Evolutionary conservation across 2,888 invertebrate genomes (phyloP).

Genomic region (Tachystola acroxantha): DNA sequence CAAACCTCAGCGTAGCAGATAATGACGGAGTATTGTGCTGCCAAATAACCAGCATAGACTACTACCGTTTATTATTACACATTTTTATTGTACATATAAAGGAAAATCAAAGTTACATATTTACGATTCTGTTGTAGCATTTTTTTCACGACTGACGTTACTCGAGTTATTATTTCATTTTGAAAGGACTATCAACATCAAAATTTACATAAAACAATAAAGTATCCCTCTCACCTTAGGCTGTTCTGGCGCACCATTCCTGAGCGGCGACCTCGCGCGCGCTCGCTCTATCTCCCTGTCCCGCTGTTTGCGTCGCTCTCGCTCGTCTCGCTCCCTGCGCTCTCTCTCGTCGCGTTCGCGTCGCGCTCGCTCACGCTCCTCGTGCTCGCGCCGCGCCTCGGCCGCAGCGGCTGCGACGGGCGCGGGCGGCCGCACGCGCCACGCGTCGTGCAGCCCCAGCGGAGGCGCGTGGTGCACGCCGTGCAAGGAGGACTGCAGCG

Average conservation of each 20-base stretch:
- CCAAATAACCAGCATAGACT: too few relatives aligned
- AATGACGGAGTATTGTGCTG: too few relatives aligned
- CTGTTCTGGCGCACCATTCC: conserved; percentile 80
- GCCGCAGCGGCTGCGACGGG: conserved; percentile 41
- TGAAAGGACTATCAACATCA: too few relatives aligned
- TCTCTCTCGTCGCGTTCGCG: conserved; percentile 81
- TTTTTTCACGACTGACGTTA: too few relatives aligned
- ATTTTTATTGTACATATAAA: too few relatives aligned
- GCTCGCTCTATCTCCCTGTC: conserved; percentile 80
- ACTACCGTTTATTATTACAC: too few relatives aligned
- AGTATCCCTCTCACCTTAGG: conserved; percentile 37
- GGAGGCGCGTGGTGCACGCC: conserved; percentile 62
- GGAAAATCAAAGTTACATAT: too few relatives aligned
- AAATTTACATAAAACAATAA: too few relatives aligned
- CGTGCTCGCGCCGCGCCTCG: conserved; percentile 63
- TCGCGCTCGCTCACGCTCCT: conserved; percentile 73
- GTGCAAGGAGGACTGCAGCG: conserved; percentile 64
- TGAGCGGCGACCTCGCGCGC: conserved; percentile 85
- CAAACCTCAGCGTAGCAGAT: too few relatives aligned
- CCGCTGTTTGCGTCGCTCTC: conserved; percentile 76
- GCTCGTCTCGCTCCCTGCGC: conserved; percentile 75
- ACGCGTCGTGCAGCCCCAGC: conserved; percentile 62
- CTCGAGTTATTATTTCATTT: too few relatives aligned
- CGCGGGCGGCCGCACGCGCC: conserved; percentile 45
- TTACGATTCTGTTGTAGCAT: too few relatives aligned